Percentiles rank a stretch among this genome's conserved stretches.
Conservation (phyloP, 2,888 invertebrate species). For the Helleia helle region DNA sequence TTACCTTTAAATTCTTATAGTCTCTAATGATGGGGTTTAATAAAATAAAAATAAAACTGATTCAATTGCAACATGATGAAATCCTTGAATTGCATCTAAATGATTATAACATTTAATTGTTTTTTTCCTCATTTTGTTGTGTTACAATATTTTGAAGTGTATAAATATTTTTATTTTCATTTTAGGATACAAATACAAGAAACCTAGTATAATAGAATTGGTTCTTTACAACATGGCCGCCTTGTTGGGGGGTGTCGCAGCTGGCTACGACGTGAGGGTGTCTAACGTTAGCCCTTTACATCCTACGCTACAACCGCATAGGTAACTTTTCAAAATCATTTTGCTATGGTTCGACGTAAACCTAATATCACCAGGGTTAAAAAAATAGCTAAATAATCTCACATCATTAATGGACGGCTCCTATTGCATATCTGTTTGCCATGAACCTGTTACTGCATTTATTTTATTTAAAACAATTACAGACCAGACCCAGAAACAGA, state of each 20-base stretch:
- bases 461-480: constrained; percentile 19
- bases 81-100: no score
- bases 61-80: no score
- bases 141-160: no score
- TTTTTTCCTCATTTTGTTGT: no score
- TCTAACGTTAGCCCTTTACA: constrained; percentile 90
- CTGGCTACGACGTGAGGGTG: constrained; percentile 93
- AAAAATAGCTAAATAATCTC: background rate
- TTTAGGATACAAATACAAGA: constrained; percentile 76
- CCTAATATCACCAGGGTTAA: no score
- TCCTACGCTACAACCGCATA: constrained; percentile 83
- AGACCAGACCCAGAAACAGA: constrained; percentile 51
- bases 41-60: no score
- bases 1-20: no score
- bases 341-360: no score
- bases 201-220: constrained; percentile 82
- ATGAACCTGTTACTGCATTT: background rate
- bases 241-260: constrained; percentile 90
- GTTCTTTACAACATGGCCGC: constrained; percentile 94
- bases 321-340: constrained; percentile 59
- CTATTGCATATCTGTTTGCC: no score
- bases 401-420: no score
- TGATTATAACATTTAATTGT: no score
- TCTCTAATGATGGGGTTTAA: no score
- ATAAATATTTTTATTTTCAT: constrained; percentile 17